Evolutionary conservation across 2,797 vertebrate genomes (phyloP).

Genomic region (Chloroceryle inda): DNA sequence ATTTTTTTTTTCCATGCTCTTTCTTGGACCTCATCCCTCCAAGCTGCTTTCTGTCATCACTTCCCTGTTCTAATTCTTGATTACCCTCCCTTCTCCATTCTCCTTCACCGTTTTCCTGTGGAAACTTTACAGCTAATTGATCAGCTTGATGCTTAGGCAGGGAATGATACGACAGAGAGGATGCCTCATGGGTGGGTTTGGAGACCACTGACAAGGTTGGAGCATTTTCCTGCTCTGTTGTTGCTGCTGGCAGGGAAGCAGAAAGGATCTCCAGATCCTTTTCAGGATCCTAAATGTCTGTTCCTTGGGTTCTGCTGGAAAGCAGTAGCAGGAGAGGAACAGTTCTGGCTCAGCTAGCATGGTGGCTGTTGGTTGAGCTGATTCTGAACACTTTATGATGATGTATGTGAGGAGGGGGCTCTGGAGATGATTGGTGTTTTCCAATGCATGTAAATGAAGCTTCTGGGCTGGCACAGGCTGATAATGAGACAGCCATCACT

Average conservation of each 20-base stretch:
- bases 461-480: not conserved
- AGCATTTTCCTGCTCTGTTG: not conserved
- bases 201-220: accelerated
- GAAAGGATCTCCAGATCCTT: not conserved
- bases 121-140: not conserved
- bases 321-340: not conserved
- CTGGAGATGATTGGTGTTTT: not conserved
- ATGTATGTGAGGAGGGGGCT: not conserved
- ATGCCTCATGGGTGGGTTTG: not conserved
- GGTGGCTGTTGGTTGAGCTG: not conserved
- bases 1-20: not conserved
- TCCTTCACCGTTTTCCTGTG: not conserved
- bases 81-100: not conserved
- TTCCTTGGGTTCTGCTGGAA: not conserved
- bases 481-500: not conserved
- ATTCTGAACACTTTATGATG: not conserved
- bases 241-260: not conserved
- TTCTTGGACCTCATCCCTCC: not conserved
- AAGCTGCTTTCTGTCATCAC: not conserved
- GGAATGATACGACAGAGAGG: not conserved
- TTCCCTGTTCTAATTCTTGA: not conserved
- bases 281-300: not conserved
- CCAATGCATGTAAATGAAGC: not conserved
- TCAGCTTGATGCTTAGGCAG: not conserved
- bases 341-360: not conserved